phyloP scores from a whole-genome alignment of 2,797 vertebrate species.

The Prunella strophiata region DNA sequence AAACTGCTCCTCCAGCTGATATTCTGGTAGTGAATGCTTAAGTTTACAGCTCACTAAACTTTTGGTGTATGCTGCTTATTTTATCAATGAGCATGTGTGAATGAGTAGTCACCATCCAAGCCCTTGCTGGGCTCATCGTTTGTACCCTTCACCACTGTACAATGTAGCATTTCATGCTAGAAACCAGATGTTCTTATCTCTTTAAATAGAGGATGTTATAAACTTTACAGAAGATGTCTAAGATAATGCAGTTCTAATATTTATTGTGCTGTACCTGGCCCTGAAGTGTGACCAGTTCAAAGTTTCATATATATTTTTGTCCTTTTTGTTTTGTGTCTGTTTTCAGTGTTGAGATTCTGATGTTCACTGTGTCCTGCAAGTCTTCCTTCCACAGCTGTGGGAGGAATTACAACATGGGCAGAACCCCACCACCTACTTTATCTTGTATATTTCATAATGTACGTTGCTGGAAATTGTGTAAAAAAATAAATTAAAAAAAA shows the following conservation, averaged over 20 bases:
- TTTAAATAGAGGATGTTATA: constrained; percentile 73
- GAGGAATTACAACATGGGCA: constrained; percentile 52
- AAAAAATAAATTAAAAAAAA: constrained; percentile 38
- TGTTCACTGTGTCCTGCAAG: constrained; percentile 65
- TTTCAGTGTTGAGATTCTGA: constrained; percentile 77
- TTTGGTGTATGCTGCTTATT: constrained; percentile 58
- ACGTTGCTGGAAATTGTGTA: constrained; percentile 77
- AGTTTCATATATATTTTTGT: constrained; percentile 73
- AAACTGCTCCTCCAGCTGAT: constrained; percentile 48
- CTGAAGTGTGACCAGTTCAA: constrained; percentile 72
- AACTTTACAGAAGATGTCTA: constrained; percentile 73
- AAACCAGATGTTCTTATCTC: constrained; percentile 69
- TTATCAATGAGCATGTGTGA: constrained; percentile 59
- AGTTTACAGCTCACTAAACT: constrained; percentile 65
- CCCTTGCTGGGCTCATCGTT: constrained; percentile 41
- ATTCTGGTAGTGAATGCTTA: constrained; percentile 40
- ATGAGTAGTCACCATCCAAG: constrained; percentile 54
- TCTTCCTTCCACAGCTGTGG: constrained; percentile 64
- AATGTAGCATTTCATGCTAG: constrained; percentile 74
- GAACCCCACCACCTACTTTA: constrained; percentile 60
- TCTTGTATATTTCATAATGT: constrained; percentile 76
- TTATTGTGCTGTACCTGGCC: constrained; percentile 80
- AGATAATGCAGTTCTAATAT: constrained; percentile 77
- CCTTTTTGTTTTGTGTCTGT: constrained; percentile 65
- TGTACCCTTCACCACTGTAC: constrained; percentile 52